A percentile compares a stretch with the other conserved stretches of the same genome.
These are phyloP conservation scores for Vanessa cardui DNA, from an alignment of 2,888 invertebrate species.

Conservation along the genomic window DNA sequence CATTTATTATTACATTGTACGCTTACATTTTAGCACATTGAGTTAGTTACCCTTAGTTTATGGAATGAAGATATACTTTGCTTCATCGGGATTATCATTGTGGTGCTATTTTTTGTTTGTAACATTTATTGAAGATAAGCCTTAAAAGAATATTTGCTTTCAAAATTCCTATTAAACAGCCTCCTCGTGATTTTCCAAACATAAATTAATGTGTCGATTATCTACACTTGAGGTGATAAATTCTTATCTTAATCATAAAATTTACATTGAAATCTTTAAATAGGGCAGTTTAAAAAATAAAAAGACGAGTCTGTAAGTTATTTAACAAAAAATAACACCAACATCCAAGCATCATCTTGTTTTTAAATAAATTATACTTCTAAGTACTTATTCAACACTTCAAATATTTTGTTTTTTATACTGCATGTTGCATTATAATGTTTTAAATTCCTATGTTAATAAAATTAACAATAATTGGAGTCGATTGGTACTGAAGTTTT, in stretches of 20 bases:
- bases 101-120: slow-evolving; percentile 10
- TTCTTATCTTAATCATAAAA: no score
- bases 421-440: not conserved
- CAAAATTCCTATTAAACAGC: not conserved
- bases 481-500: no score
- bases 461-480: no score
- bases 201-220: not conserved
- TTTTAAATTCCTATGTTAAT: no score
- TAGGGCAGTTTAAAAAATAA: no score
- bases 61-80: slow-evolving; percentile 43
- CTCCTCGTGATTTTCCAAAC: not conserved
- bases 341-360: not conserved
- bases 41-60: slow-evolving; percentile 45
- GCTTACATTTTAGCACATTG: slow-evolving; percentile 62
- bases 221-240: no score
- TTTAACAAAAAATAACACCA: slow-evolving; percentile 1
- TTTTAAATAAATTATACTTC: not conserved
- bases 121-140: not conserved
- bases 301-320: no score
- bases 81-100: slow-evolving; percentile 18
- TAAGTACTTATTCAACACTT: not conserved
- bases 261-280: no score
- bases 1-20: slow-evolving; percentile 80
- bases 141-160: not conserved
- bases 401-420: not conserved